These are phyloP conservation scores for Phodopus roborovskii DNA, from an alignment of 2,113 vertebrate genomes.

Conservation along the genomic window DNA sequence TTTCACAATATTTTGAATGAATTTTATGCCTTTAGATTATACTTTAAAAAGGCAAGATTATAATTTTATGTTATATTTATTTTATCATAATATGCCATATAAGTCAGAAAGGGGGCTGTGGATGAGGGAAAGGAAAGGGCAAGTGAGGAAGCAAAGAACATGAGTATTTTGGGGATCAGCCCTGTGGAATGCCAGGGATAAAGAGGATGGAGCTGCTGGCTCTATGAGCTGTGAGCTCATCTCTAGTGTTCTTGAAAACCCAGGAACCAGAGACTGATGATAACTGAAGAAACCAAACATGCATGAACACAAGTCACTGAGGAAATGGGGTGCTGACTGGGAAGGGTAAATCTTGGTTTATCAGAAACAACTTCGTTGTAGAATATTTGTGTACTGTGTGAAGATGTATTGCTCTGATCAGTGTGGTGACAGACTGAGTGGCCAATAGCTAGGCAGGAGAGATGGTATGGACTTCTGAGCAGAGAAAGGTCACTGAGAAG, in stretches of 20 bases:
- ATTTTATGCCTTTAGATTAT: background rate
- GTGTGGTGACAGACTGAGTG: background rate
- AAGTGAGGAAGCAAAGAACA: background rate
- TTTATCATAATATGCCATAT: background rate
- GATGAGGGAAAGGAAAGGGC: background rate
- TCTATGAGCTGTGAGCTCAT: background rate
- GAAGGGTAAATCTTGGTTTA: background rate
- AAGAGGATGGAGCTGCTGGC: background rate
- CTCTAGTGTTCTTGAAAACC: background rate
- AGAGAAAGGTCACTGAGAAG: background rate
- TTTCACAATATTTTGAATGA: background rate
- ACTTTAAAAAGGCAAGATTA: background rate
- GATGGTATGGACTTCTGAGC: background rate
- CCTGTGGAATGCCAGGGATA: background rate
- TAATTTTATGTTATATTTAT: background rate
- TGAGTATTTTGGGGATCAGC: background rate
- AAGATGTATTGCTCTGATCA: background rate
- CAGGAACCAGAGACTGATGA: background rate
- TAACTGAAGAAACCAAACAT: background rate
- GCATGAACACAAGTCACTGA: fast-evolving
- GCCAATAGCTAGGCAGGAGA: background rate
- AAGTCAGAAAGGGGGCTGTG: background rate
- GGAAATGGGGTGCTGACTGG: too few species aligned
- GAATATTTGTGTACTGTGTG: background rate
- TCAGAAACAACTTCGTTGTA: background rate